phyloP scores from a whole-genome alignment of 2,797 vertebrate species.

The Diplodus puntazzo region DNA sequence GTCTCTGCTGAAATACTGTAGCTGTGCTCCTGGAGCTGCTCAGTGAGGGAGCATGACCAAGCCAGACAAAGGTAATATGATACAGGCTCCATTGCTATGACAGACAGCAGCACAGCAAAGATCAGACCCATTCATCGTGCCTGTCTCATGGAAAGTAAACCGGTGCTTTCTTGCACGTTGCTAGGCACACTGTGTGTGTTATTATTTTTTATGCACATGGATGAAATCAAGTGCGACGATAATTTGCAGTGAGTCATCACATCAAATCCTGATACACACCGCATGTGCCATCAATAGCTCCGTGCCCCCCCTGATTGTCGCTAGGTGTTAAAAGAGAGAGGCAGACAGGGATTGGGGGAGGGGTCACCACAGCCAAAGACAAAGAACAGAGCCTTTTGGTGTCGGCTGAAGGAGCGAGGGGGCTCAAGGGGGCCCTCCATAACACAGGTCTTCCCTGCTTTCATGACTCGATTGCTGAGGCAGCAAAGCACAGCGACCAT shows the following conservation, averaged over 20 bases:
- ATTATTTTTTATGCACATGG: background rate
- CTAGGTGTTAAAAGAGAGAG: slow-evolving; percentile 83
- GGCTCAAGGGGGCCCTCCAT: slow-evolving; percentile 56
- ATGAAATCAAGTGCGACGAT: slow-evolving; percentile 34
- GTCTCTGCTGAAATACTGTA: slow-evolving; percentile 15
- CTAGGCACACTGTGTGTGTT: background rate
- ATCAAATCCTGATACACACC: slow-evolving; percentile 59
- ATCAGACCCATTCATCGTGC: slow-evolving; percentile 69
- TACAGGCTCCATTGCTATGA: slow-evolving; percentile 77
- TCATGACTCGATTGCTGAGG: slow-evolving; percentile 74
- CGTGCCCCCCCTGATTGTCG: slow-evolving; percentile 52
- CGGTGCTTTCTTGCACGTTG: slow-evolving; percentile 38
- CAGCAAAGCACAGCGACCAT: slow-evolving; percentile 58
- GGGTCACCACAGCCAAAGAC: slow-evolving; percentile 83
- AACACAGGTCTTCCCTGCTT: slow-evolving; percentile 65
- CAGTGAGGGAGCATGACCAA: slow-evolving; percentile 54
- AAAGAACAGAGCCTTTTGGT: slow-evolving; percentile 83
- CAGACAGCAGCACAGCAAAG: slow-evolving; percentile 73
- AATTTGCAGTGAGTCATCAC: slow-evolving; percentile 54
- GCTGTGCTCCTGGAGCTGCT: slow-evolving; percentile 34
- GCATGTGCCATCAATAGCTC: slow-evolving; percentile 63
- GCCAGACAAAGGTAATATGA: slow-evolving; percentile 86
- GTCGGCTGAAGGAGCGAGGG: slow-evolving; percentile 63
- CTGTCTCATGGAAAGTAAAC: slow-evolving; percentile 43
- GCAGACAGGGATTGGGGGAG: slow-evolving; percentile 79